Evolutionary conservation across 2,797 vertebrate genomes (phyloP), one percentile per base, ranked within the genome.

Genomic region (Enoplosus armatus): DNA sequence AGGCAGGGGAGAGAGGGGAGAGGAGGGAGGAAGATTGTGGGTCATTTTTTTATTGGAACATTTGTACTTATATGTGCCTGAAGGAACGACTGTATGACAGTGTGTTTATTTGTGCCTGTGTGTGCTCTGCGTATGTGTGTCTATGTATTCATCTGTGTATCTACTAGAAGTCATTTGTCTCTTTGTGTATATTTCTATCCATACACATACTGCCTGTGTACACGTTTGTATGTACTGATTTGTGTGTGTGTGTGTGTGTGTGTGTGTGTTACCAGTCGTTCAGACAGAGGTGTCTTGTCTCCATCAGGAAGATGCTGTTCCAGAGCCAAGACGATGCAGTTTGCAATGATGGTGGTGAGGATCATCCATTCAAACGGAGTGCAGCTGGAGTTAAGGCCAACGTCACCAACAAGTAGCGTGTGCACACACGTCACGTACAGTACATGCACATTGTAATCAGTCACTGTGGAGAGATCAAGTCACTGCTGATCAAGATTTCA

Each of bases 291-390:
- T 0, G 97, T 99, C 95, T 99, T 98, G 96, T 98, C 97, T 41
- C 95, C 95, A 2, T 96, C 96, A 5, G 97, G 97, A 41, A 98
- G 95, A 61, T 98, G 97, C 83, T 99, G 97, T 69, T 99, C 97
- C 93, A 99, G 94, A 7, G 97, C 97, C 68, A 98, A 94, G 79
- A 98, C 97, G 39, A 98, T 99, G 92, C 97, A 98, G 95, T 98
- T 99, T 22, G 97, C 97, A 63, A 98, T 98, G 94, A 99, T 99
- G 90, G 97, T 99, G 85, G 96, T 96, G 91, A 98, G 95, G 93
- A 99, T 98, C 97, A 98, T 98, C 90, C 97, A 98, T 90, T 98
- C 97, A 93, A 98, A 98, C 14, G 97, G 97, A 97, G 97, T 98
- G 73, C 29, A 74, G 77, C 60, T 71, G 66, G 15, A 72, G 87